These are phyloP conservation scores for Cheilosia urbana DNA, from an alignment of 2,888 invertebrate genomes.

Conservation along the genomic window DNA sequence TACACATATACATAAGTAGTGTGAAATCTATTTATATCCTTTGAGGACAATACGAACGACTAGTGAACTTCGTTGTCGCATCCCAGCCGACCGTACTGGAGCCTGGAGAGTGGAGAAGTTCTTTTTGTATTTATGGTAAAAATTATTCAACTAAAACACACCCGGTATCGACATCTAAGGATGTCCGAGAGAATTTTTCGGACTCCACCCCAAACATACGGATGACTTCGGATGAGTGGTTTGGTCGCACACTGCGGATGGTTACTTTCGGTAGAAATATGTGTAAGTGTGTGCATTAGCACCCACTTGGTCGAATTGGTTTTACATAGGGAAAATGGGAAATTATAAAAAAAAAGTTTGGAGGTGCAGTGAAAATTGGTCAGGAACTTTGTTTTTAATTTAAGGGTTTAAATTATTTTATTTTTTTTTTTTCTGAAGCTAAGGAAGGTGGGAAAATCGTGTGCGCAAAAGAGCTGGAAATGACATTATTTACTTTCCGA, in stretches of 20 bases:
- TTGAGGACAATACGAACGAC: slow-evolving; percentile 35
- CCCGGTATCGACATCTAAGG: slow-evolving; percentile 59
- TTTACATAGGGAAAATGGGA: slow-evolving; percentile 21
- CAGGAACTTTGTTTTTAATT: slow-evolving; percentile 21
- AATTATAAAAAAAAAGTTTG: slow-evolving; percentile 25
- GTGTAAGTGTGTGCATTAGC: slow-evolving; percentile 39
- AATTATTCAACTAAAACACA: slow-evolving; percentile 71
- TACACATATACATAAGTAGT: slow-evolving; percentile 25
- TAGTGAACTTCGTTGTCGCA: slow-evolving; percentile 7
- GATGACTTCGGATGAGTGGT: slow-evolving; percentile 43
- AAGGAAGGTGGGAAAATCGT: neutral
- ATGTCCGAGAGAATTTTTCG: slow-evolving; percentile 49
- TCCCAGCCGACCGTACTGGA: slow-evolving; percentile 21
- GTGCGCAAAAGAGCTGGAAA: neutral
- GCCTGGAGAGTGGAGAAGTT: slow-evolving; percentile 48
- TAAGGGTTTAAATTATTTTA: neutral
- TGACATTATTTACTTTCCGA: neutral
- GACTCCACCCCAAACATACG: slow-evolving; percentile 39
- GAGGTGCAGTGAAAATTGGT: neutral
- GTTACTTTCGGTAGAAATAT: slow-evolving; percentile 18
- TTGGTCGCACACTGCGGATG: neutral
- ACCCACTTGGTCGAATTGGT: slow-evolving; percentile 56
- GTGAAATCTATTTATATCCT: slow-evolving; percentile 56
- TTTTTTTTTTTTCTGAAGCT: slow-evolving; percentile 4
- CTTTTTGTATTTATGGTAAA: slow-evolving; percentile 70